phyloP scores from a whole-genome alignment of 1,140 invertebrate species.

The Hirudo medicinalis region DNA sequence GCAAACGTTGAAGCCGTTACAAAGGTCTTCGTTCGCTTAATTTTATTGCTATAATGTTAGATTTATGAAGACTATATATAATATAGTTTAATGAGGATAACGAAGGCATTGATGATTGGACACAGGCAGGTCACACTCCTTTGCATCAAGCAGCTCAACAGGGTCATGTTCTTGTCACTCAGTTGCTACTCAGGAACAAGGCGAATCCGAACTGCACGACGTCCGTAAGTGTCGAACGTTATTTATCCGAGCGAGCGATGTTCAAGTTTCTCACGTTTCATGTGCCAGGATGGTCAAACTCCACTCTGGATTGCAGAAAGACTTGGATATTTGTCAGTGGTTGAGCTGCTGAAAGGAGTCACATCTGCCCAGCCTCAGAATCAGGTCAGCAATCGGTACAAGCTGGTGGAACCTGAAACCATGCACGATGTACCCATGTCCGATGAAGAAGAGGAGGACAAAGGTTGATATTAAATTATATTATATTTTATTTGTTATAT shows the following conservation, averaged over 20 bases:
- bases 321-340: constrained; percentile 93
- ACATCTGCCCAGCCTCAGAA: constrained; percentile 65
- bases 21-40: constrained; percentile 19
- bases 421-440: constrained; percentile 98
- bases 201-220: constrained; percentile 8
- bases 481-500: background rate
- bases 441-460: constrained; percentile 95
- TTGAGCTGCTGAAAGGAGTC: constrained; percentile 87
- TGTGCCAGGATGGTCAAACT: constrained; percentile 80
- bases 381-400: constrained; percentile 71
- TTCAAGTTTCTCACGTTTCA: background rate
- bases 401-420: constrained; percentile 89
- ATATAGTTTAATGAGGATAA: constrained; percentile 23
- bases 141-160: constrained; percentile 96
- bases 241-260: background rate
- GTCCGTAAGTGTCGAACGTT: constrained; percentile 1
- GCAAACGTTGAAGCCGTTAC: constrained; percentile 45
- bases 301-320: constrained; percentile 90
- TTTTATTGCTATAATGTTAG: background rate
- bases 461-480: background rate
- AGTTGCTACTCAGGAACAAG: constrained; percentile 54
- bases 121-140: constrained; percentile 69
- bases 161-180: constrained; percentile 87
- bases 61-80: background rate
- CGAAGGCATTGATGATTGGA: background rate